Base-by-base conservation (phyloP, 2,113 vertebrate genomes). In the Oryzias curvinotus region DNA sequence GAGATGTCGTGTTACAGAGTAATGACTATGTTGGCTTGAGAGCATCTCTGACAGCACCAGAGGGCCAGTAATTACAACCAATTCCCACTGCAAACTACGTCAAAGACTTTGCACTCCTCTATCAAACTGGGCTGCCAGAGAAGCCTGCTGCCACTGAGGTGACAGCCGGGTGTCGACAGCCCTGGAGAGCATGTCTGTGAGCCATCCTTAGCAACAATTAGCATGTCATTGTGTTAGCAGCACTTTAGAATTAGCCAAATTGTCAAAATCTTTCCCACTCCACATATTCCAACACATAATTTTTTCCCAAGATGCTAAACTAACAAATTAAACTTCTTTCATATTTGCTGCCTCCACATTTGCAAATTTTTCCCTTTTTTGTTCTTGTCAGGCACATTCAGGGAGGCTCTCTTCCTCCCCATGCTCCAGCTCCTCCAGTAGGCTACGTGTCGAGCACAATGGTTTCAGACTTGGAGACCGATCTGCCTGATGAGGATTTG, bases 381-480 rank as follows among this genome's bases (percentile, higher is more conserved):
- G 48, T 50, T 65, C 17, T 18, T 42, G 16, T 0, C 81, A 99
- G 97, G 97, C 97, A 98, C 90, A 92, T 98, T 88, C 97, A 97
- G 89, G 95, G 93, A 75, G 94, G 94, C 86, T 94, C 92, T 56
- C 95, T 94, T 70, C 95, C 97, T 60, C 96, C 97, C 65, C 95
- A 95, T 88, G 95, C 97, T 74, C 96, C 97, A 5, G 90, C 96
- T 73, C 96, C 96, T 2, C 97, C 97, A 14, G 88, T 98, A 83
- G 96, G 97, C 80, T 99, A 99, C 5, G 92, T 98, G 84, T 96
- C 97, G 36, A 97, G 96, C 91, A 94, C 94, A 81, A 92, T 99
- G 88, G 94, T 97, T 90, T 98, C 97, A 51, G 97, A 98, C 85
- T 93, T 98, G 85, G 97, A 98, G 89, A 98, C 95, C 57, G 95